Evolutionary conservation across 2,888 invertebrate species (phyloP).

Genomic region (Andrena minutula): DNA sequence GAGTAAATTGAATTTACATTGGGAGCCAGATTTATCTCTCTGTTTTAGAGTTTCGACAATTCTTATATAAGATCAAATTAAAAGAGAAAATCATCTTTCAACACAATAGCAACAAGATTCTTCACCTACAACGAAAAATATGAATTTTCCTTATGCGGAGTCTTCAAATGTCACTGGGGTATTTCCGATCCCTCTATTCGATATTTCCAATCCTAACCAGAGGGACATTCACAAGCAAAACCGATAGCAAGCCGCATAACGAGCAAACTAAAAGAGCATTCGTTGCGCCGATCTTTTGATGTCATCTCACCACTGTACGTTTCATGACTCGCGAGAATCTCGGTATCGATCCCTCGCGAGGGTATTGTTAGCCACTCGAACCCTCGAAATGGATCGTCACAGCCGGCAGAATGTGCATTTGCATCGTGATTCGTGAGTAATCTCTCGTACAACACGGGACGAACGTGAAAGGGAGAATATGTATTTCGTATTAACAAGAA

Average conservation of each 20-base stretch:
- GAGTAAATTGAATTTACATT: too few relatives aligned
- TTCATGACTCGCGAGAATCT: constrained; percentile 44
- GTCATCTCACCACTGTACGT: constrained; percentile 38
- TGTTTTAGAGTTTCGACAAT: not conserved
- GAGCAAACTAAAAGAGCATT: constrained; percentile 27
- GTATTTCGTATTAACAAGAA: not conserved
- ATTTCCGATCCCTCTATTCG: not conserved
- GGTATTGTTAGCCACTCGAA: constrained; percentile 36
- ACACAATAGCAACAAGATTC: not conserved
- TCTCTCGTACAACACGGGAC: not conserved
- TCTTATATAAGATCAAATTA: not conserved
- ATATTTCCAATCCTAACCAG: constrained; percentile 11
- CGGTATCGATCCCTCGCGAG: constrained; percentile 32
- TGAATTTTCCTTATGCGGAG: not conserved
- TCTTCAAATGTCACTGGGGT: constrained; percentile 21
- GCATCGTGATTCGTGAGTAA: constrained; percentile 18
- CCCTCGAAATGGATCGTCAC: constrained; percentile 40
- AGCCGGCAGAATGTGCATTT: constrained; percentile 32
- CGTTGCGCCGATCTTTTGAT: constrained; percentile 35
- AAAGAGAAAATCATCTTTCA: not conserved
- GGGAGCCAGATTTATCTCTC: constrained; percentile 1
- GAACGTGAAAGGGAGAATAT: not conserved
- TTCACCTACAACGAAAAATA: too few relatives aligned
- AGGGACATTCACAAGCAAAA: constrained; percentile 27
- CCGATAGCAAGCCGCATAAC: constrained; percentile 37